Base-by-base conservation (phyloP, 2,113 vertebrate genomes). In the Conger conger region DNA sequence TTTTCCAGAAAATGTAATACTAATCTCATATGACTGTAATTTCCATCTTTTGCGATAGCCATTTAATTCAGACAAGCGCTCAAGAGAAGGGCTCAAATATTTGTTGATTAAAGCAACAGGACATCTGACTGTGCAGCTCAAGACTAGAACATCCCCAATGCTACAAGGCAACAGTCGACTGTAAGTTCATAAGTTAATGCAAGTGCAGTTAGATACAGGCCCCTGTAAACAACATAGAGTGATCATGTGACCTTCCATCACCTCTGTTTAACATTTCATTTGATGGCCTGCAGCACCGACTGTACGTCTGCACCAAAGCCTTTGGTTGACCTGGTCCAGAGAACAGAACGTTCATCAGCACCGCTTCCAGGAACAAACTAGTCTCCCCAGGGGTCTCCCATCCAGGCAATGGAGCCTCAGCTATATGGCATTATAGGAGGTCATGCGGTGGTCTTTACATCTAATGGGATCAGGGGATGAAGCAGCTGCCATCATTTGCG, bases 11-110 rank as follows among this genome's bases (percentile, higher is more conserved):
- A 35, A 88, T 60, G 77, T 27, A 76, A 38, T 81, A 85, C 76
- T 40, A 76, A 42, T 84, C 81, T 90, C 93, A 93, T 91, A 91
- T 90, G 94, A 93, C 87, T 92, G 89, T 77, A 91, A 92, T 94
- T 92, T 88, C 20, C 78, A 77, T 82, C 33, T 57, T 85, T 36
- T 54, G 89, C 85, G n/a, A 84, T 88, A 86, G 40, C 80, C 76
- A 13, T 16, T 23, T 37, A 1, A 81, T 68, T 38, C 18, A 82
- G 84, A 40, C 54, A 40, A 36, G 63, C 40, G 73, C 78, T 79
- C 37, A 76, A 80, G 73, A 84, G 33, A 36, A 15, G 54, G 86
- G 27, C 54, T 57, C 16, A 57, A 16, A 57, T 57, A 20, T 57
- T 57, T 20, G 16, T 20, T 57, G 15, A 57, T 57, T 57, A 20